phyloP scores from a whole-genome alignment of 2,113 vertebrate genomes.

The Camelus dromedarius region DNA sequence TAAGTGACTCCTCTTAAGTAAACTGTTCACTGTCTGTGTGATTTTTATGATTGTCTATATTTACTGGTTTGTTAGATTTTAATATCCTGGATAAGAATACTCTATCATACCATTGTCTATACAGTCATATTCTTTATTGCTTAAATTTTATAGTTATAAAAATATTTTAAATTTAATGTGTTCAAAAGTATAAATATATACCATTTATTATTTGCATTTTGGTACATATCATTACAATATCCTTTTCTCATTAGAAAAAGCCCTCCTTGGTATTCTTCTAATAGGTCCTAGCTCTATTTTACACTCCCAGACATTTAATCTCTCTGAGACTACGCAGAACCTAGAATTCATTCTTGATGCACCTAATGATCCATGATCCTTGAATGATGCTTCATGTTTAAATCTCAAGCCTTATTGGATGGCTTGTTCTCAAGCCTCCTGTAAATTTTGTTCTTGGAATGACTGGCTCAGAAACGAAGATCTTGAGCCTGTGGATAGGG shows the following conservation, averaged over 20 bases:
- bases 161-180: background rate
- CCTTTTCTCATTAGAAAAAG: background rate
- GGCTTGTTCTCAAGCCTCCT: background rate
- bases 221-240: background rate
- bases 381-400: background rate
- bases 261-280: background rate
- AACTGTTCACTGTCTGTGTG: background rate
- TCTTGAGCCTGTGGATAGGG: background rate
- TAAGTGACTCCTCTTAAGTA: background rate
- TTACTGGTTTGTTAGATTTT: background rate
- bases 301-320: background rate
- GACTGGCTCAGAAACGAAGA: background rate
- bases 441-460: background rate
- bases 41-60: background rate
- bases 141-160: background rate
- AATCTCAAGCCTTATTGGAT: background rate
- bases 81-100: background rate
- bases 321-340: background rate
- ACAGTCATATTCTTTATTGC: background rate
- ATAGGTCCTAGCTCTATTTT: background rate
- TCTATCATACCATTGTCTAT: background rate
- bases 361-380: background rate
- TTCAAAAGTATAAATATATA: background rate
- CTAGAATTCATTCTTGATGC: background rate
- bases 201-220: background rate